Evolutionary conservation across 2,113 vertebrate species (phyloP).

Genomic region (Rhabdornis inornatus): DNA sequence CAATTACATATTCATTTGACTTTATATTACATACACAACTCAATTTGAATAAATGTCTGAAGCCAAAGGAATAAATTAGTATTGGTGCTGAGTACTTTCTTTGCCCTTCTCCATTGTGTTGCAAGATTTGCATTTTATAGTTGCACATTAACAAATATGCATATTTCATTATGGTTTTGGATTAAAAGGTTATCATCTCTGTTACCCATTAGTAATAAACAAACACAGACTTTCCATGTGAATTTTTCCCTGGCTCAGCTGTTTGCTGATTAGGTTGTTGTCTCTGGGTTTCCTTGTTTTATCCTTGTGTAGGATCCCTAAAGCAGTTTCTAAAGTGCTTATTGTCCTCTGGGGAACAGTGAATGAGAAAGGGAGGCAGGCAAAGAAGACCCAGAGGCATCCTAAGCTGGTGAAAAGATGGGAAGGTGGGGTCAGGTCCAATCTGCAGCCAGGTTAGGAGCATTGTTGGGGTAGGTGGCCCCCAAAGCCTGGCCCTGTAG

Average conservation of each 20-base stretch:
- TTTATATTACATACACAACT: conserved; percentile 71
- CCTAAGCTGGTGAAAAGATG: neutral
- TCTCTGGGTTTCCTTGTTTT: conserved; percentile 61
- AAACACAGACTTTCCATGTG: conserved; percentile 66
- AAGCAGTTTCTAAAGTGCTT: conserved; percentile 26
- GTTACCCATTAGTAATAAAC: conserved; percentile 72
- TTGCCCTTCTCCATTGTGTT: conserved; percentile 67
- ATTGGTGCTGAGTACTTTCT: conserved; percentile 52
- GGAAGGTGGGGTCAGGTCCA: neutral
- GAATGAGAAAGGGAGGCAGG: neutral
- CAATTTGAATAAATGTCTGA: conserved; percentile 75
- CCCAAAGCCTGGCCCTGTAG: neutral
- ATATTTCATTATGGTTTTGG: conserved; percentile 74
- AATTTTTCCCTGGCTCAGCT: conserved; percentile 65
- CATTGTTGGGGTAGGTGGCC: neutral
- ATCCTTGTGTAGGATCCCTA: conserved; percentile 58
- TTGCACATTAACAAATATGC: conserved; percentile 73
- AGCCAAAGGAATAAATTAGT: conserved; percentile 70
- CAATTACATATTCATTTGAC: conserved; percentile 75
- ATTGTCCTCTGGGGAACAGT: conserved; percentile 10
- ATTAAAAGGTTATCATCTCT: conserved; percentile 74
- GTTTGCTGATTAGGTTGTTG: conserved; percentile 65
- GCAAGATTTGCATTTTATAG: conserved; percentile 71
- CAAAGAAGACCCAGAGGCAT: neutral
- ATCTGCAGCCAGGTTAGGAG: neutral